phyloP scores from a whole-genome alignment of 1,140 invertebrate species.

The Adelges cooleyi region DNA sequence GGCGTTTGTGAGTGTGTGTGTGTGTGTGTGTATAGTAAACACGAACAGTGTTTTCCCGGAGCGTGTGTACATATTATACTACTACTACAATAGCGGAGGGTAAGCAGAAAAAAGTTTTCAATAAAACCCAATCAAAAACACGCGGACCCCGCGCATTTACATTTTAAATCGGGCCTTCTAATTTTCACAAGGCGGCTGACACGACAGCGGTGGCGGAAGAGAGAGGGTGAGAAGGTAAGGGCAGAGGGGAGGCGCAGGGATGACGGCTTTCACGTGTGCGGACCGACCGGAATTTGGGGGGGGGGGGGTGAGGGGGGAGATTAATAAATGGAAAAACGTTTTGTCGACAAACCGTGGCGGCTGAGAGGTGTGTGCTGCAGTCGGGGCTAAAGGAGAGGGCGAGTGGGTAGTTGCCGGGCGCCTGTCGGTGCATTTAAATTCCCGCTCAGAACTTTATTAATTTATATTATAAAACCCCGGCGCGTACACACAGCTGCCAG shows the following conservation, averaged over 20 bases:
- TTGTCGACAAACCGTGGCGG: conserved; percentile 22
- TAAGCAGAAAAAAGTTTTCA: neutral
- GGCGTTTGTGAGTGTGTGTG: too few species aligned
- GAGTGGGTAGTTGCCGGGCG: neutral
- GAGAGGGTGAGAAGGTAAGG: too few species aligned
- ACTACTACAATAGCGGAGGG: neutral
- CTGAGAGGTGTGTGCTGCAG: neutral
- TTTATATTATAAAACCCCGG: conserved; percentile 27
- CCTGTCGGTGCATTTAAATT: conserved; percentile 29
- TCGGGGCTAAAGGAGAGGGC: neutral
- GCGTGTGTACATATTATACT: too few species aligned
- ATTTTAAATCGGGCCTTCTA: conserved; percentile 28
- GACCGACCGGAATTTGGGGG: neutral
- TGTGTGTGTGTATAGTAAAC: too few species aligned
- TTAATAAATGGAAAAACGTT: conserved; percentile 28
- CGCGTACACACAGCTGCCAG: conserved; percentile 2
- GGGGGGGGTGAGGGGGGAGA: neutral
- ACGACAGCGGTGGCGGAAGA: too few species aligned
- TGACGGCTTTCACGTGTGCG: too few species aligned
- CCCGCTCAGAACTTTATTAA: conserved; percentile 28
- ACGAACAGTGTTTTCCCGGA: conserved; percentile 6
- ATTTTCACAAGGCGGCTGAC: neutral
- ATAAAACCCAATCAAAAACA: conserved; percentile 27
- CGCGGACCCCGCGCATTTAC: conserved; percentile 4
- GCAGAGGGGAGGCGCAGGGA: too few species aligned